Base-by-base conservation (phyloP, 2,113 vertebrate genomes). In the Syrmaticus mikado region DNA sequence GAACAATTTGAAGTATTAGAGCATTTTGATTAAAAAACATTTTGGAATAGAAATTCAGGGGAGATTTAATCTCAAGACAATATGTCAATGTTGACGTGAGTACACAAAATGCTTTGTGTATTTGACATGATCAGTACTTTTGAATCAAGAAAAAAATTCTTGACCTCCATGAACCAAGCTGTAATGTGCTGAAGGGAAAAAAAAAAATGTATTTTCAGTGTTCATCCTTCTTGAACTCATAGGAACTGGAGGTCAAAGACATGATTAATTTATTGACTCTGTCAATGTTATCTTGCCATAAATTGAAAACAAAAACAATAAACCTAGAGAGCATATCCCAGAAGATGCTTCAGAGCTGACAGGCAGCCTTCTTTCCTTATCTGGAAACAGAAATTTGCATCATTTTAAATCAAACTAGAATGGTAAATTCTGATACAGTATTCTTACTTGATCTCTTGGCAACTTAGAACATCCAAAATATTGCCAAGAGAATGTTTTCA, bases 1-100 rank as follows among this genome's bases (percentile, higher is more conserved):
- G 38, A 80, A 3, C 2, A 20, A 20, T 64, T 73, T 0, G 5
- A 76, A 67, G 3, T 13, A 1, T 12, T n/a, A 27, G 1, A 8
- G 11, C 2, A 41, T n/a, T 76, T 75, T 80, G 3, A 73, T 34
- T 50, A 30, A 41, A 53, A 45, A 4, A 2, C 18, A 53, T 52
- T 50, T 32, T 36, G 34, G 79, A 86, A 66, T 16, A 67, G 8
- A 80, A 72, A 68, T 9, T 75, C 2, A 4, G 2, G 4, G 7
- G 3, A 11, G 8, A 20, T 43, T 82, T 75, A 18, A 28, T 78
- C 8, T 24, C 27, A 58, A 87, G 78, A 58, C 5, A 52, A 11
- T 11, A 87, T 20, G 27, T 32, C 38, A 55, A 18, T 21, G 11
- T 4, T 87, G 58, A 60, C 2, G 18, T 30, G 20, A 82, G 75